Evolutionary conservation across 2,797 vertebrate genomes (phyloP).

Genomic region (Pygocentrus nattereri): DNA sequence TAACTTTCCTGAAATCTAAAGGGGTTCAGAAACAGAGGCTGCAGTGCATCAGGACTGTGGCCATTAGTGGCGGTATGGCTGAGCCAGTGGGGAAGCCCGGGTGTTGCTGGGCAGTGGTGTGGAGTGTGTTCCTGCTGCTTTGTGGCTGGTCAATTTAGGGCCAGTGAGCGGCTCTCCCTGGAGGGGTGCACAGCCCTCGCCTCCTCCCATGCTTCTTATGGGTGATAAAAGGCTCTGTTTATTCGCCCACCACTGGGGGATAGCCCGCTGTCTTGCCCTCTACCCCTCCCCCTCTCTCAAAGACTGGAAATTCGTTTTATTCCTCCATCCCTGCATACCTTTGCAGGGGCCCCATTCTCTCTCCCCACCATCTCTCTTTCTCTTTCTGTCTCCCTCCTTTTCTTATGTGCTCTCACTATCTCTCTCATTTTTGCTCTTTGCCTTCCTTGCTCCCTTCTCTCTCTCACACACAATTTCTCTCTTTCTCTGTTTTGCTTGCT

Average conservation of each 20-base stretch:
- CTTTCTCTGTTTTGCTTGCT: too few relatives aligned
- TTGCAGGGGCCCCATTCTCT: slow-evolving; percentile 59
- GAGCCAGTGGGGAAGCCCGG: slow-evolving; percentile 8
- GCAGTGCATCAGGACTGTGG: neutral
- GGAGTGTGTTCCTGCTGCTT: slow-evolving; percentile 51
- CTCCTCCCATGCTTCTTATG: slow-evolving; percentile 59
- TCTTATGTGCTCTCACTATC: slow-evolving; percentile 5
- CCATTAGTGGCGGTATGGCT: neutral
- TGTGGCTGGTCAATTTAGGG: slow-evolving; percentile 62
- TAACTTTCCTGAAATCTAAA: neutral
- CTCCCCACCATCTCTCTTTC: slow-evolving; percentile 10
- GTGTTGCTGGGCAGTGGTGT: neutral
- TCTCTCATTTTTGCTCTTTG: neutral
- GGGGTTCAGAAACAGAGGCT: neutral
- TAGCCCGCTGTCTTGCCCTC: slow-evolving; percentile 60
- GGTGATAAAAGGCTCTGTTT: slow-evolving; percentile 64
- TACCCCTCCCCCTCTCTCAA: slow-evolving; percentile 42
- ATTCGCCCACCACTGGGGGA: slow-evolving; percentile 58
- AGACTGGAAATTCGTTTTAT: slow-evolving; percentile 56
- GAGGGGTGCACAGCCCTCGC: slow-evolving; percentile 57
- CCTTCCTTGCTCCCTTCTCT: neutral
- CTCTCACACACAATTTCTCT: too few relatives aligned
- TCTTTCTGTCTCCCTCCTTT: neutral
- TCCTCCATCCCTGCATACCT: slow-evolving; percentile 53
- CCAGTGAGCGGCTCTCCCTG: slow-evolving; percentile 49